Evolutionary conservation across 2,888 invertebrate species (phyloP), one percentile per base, ranked within the genome.

Genomic region (Cryptophagus acutangulus): DNA sequence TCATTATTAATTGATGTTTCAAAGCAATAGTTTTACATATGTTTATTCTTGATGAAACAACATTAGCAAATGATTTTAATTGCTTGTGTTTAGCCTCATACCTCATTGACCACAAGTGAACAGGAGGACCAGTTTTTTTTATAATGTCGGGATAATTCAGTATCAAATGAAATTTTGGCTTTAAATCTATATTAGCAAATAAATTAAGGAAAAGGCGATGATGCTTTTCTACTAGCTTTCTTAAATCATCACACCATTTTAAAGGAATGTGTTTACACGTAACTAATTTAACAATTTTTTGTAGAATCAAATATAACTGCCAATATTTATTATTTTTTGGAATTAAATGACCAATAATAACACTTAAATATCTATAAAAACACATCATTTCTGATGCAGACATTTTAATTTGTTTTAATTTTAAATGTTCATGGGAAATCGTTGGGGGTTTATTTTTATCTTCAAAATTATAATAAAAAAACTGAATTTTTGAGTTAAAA

Each of bases 261-360:
- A 20, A 20, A 20, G 24, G 24, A 20, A 20, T 8, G n/a, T 20
- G 6, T 20, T 20, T 20, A 20, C 24, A 20, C 6, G 24, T 20
- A 20, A 20, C 24, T 8, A 20, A n/a, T 8, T 6, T 20, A 36
- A 36, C 26, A 36, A 45, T 42, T 41, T 46, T 39, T 33, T 43
- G 17, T 4, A 48, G 36, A 15, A 34, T 17, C 20, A 41, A 31
- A 39, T 52, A 48, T 31, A 52, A 26, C 35, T 52, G 26, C 51
- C 51, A 54, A 46, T 43, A 44, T 33, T 38, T 24, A 37, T 53
- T 43, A 36, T 37, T 24, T 4, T 16, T 13, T 20, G 51, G 48
- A 17, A 51, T 25, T 30, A 53, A 50, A 38, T 45, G 8, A 15
- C 47, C 54, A 42, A 52, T 35, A 17, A 53, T 49, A 16, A 48